Evolutionary conservation across 2,797 vertebrate genomes (phyloP), one percentile per base, ranked within the genome.

Genomic region (Eospalax fontanierii): DNA sequence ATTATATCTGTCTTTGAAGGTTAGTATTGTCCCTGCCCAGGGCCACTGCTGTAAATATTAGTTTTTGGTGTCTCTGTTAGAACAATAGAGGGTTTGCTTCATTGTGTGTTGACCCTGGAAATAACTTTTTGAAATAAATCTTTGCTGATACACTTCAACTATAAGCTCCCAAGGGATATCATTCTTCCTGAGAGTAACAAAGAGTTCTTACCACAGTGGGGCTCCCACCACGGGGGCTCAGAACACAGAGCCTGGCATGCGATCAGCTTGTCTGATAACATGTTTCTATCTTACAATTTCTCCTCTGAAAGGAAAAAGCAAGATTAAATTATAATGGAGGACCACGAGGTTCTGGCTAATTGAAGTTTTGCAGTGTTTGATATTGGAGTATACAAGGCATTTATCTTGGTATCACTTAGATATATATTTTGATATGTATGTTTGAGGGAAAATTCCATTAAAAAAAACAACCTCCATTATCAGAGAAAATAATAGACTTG

Each of bases 111-210:
- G 38, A 94, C 50, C 26, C 28, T 90, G 54, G n/a, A 83, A 95
- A 71, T 81, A 30, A 95, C 59, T 87, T 97, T 94, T 76, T 87
- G 43, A 92, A 96, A 92, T 54, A 95, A 94, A 90, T 78, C 50
- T 88, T 66, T 78, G 30, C 54, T 74, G 71, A 95, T 90, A 92
- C 38, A 87, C 68, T 88, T 87, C 68, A 81, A 63, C 40, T 79
- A 9, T 76, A 73, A 57, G 59, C 59, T 93, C 73, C 76, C 70
- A 90, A 28, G 0, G 2, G 66, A 28, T 30, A 70, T 15, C 18
- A 21, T 84, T 92, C 75, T 81, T 90, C 15, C 15, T 71, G 28
- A 95, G 87, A 89, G 61, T 57, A 83, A 96, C 54, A 78, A 71
- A 93, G 88, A 71, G 38, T 68, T 86, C 76, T 93, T 76, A 73